Evolutionary conservation across 2,888 invertebrate genomes (phyloP).

Genomic region (Apoda limacodes): DNA sequence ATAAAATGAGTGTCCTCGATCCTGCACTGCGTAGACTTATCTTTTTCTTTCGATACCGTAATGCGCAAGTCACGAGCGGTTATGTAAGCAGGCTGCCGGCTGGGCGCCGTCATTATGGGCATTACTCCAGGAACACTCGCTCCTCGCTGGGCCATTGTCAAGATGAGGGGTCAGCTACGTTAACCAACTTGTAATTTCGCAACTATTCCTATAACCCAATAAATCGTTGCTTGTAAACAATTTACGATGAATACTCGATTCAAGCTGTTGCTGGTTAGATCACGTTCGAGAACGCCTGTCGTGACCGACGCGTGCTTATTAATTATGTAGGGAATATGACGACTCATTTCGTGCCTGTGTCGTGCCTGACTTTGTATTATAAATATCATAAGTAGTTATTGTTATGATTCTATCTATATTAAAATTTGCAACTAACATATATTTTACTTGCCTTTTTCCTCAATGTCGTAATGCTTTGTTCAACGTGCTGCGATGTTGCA

Average conservation of each 20-base stretch:
- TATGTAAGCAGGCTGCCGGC: constrained; percentile 55
- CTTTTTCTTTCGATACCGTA: constrained; percentile 64
- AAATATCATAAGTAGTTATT: constrained; percentile 20
- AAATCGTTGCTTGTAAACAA: constrained; percentile 60
- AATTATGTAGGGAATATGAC: constrained; percentile 55
- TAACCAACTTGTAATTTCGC: constrained; percentile 60
- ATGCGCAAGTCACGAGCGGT: constrained; percentile 68
- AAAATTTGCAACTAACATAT: too few relatives aligned
- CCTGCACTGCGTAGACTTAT: too few relatives aligned
- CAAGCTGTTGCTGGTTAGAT: constrained; percentile 31
- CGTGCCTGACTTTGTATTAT: constrained; percentile 27
- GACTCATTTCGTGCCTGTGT: constrained; percentile 33
- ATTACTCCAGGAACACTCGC: constrained; percentile 56
- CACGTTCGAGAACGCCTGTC: constrained; percentile 47
- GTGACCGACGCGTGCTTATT: constrained; percentile 52
- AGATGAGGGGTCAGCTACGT: constrained; percentile 64
- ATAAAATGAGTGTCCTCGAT: too few relatives aligned
- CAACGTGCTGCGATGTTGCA: background rate
- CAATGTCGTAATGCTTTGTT: background rate
- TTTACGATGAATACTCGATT: constrained; percentile 38
- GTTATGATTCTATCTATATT: constrained; percentile 21
- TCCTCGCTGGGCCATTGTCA: constrained; percentile 57
- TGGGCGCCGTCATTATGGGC: constrained; percentile 60
- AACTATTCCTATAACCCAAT: constrained; percentile 49
- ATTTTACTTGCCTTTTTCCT: too few relatives aligned